Base-by-base conservation (phyloP, 2,113 vertebrate genomes). In the Ranitomeya variabilis region DNA sequence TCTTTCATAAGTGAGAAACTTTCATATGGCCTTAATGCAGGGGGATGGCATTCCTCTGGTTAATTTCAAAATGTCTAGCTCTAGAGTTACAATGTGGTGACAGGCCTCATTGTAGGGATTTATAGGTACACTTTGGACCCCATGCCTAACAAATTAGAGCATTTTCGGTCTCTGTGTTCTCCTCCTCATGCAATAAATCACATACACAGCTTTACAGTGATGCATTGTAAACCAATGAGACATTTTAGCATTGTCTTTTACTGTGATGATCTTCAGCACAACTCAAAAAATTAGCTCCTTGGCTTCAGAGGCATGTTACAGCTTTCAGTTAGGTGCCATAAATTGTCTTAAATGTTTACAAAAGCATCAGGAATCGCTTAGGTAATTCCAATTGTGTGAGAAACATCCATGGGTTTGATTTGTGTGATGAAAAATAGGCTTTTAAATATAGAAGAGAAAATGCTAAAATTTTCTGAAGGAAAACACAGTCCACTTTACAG, bases 71-170 rank as follows among this genome's bases (percentile, higher is more conserved):
- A 93, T 94, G 93, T 90, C 89, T 91, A 92, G 88, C 84, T 89
- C 83, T 92, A 86, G 91, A 94, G 93, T 94, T 94, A 93, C 92
- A 94, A 5, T 77, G 91, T 93, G 94, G 90, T 93, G 95, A 95
- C 93, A 95, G 92, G 80, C 92, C 91, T 94, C 91, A 95, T 95
- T 92, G 93, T 91, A 93, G 93, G 89, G 93, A 95, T 95, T 95
- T 95, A 95, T 94, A 94, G 93, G 90, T 82, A 52, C 90, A 77
- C 86, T 94, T 91, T 91, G 85, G 92, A 92, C 91, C 89, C 81
- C 89, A 89, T 91, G 90, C 91, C 92, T 94, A 94, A 93, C 92
- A 93, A 95, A 94, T 93, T 94, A 93, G 92, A 95, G 95, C 94
- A 94, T 94, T 94, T 93, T 95, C 93, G 67, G 90, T 83, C 90